Percentiles rank a stretch among this genome's conserved stretches.
Evolutionary conservation across 2,797 vertebrate species (phyloP).

Genomic region (Chiroxiphia lanceolata): DNA sequence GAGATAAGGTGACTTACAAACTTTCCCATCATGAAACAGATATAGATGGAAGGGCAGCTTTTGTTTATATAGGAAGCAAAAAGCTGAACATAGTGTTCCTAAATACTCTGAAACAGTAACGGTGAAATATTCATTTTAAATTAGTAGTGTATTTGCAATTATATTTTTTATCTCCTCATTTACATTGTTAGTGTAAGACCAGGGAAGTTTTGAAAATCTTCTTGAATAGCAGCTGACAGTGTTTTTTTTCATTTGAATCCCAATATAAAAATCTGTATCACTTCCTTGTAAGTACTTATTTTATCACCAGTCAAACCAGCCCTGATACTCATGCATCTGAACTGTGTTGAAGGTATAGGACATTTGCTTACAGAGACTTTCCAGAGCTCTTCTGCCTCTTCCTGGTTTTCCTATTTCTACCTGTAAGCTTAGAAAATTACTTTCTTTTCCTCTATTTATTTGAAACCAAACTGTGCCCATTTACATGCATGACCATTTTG

Average conservation of each 20-base stretch:
- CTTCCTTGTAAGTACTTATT: neutral
- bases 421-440: neutral
- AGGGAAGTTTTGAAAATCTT: neutral
- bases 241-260: neutral
- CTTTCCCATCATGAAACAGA: neutral
- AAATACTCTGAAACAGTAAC: neutral
- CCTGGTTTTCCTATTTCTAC: neutral
- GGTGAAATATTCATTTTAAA: neutral
- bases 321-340: neutral
- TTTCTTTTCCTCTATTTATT: neutral
- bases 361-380: neutral
- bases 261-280: neutral
- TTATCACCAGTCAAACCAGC: neutral
- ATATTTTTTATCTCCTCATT: neutral
- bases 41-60: neutral
- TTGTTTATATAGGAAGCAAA: neutral
- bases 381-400: neutral
- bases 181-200: neutral
- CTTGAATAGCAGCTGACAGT: neutral
- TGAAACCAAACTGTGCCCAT: neutral
- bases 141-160: neutral
- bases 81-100: neutral
- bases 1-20: neutral
- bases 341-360: neutral
- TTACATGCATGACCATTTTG: neutral